These are phyloP conservation scores for Anisognathus igniventris DNA, from an alignment of 2,797 vertebrate genomes.

Conservation along the genomic window DNA sequence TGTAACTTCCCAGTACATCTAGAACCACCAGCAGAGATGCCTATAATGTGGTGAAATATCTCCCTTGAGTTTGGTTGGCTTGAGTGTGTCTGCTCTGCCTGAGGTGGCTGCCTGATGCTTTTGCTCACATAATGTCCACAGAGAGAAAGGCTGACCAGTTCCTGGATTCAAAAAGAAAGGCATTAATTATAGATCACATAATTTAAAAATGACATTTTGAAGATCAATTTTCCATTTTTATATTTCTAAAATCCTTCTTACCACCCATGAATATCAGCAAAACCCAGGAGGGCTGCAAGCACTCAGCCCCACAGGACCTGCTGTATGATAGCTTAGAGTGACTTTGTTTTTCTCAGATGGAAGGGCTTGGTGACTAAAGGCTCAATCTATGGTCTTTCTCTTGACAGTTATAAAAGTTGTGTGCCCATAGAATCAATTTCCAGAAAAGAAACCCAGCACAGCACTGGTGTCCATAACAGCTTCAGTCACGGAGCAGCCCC, in stretches of 20 bases:
- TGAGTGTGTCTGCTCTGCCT: not conserved
- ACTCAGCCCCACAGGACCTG: rapidly evolving
- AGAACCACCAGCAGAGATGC: not conserved
- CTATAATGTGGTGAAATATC: not conserved
- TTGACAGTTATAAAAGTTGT: not conserved
- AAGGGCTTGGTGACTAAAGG: not conserved
- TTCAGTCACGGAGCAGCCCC: not conserved
- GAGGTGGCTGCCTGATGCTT: not conserved
- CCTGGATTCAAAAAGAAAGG: not conserved
- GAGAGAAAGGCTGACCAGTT: not conserved
- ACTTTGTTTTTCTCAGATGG: not conserved
- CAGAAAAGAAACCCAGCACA: not conserved
- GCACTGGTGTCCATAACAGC: not conserved
- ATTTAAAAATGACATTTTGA: not conserved
- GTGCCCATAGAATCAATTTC: not conserved
- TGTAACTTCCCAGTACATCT: not conserved
- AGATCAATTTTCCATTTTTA: not conserved
- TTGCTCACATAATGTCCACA: not conserved
- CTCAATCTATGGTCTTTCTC: not conserved
- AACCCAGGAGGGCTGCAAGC: not conserved
- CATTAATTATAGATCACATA: not conserved
- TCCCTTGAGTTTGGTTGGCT: not conserved
- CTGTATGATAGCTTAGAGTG: rapidly evolving
- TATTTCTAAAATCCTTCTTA: not conserved
- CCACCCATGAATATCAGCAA: not conserved